Evolutionary conservation across 1,140 invertebrate genomes (phyloP), one percentile per base, ranked within the genome.

Genomic region (Pseudomyrmex dendroicus): DNA sequence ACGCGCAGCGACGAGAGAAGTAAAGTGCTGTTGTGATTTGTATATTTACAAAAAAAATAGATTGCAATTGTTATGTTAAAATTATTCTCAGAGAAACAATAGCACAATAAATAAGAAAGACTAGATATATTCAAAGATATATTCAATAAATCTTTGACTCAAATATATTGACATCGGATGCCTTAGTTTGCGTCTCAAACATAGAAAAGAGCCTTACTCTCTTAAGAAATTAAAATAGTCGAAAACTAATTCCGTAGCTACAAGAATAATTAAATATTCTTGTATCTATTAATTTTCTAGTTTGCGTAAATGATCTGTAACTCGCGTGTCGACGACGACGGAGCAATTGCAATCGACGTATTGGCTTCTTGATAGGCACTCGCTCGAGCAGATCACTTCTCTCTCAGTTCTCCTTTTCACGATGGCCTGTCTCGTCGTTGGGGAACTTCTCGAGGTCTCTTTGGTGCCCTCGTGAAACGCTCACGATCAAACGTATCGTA

Each of bases 401-500:
- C 56, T 44, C 52, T 68, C 44, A 1, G 10, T 48, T 22, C 9
- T 20, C 15, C 8, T 8, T 2, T 52, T 61, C 20, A 22, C 20
- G 20, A 25, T 22, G 12, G 52, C 57, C 64, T 52, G 9, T 59
- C 52, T 15, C 48, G 25, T 70, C 76, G n/a, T 20, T 20, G 25
- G 44, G 44, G 15, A 59, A 20, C 35, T 70, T 59, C 35, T 48
- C 64, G 64, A 78, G 17, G 54, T 77, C 62, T 57, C 66, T 61
- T 62, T 68, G 63, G 10, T 52, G 82, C 62, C 35, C 25, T 70
- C 50, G 35, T 78, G 63, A 52, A 82, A 80, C 78, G 62, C 46
- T 83, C 62, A n/a, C 74, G 70, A 83, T 74, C 56, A 85, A 82
- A 74, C 50, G 35, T 35, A 83, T 70, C 63, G 22, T 70, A 56